Evolutionary conservation across 23 tunicate genomes (phyloP).

Genomic region (Styela clava): DNA sequence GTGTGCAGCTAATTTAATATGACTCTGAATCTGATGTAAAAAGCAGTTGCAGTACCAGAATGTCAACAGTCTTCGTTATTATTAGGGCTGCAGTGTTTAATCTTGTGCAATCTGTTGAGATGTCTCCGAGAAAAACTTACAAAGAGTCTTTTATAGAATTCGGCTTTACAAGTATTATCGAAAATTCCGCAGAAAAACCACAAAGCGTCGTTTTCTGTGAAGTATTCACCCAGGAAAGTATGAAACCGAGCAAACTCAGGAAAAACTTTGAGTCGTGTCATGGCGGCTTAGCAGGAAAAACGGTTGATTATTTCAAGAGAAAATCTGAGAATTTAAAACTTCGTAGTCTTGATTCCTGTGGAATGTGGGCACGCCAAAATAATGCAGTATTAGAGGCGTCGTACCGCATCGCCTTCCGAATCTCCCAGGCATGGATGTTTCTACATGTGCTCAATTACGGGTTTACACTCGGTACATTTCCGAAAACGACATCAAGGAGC

Average conservation of each 20-base stretch:
- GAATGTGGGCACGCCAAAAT: constrained; percentile 29
- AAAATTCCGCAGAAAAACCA: constrained; percentile 22
- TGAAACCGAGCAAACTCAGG: constrained; percentile 46
- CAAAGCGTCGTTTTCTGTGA: constrained; percentile 26
- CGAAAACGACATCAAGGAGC: neutral
- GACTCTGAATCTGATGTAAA: too few species aligned
- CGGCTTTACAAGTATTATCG: constrained; percentile 39
- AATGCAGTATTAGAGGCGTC: constrained; percentile 43
- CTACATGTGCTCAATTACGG: neutral
- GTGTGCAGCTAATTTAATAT: too few species aligned
- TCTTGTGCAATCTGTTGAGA: neutral
- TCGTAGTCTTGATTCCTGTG: constrained; percentile 18
- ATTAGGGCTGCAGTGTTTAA: neutral
- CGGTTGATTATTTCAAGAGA: constrained; percentile 34
- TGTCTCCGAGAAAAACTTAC: constrained; percentile 32
- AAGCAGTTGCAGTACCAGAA: neutral
- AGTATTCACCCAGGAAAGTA: constrained; percentile 32
- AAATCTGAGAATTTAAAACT: constrained; percentile 35
- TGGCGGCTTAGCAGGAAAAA: constrained; percentile 40
- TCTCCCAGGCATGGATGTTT: constrained; percentile 33
- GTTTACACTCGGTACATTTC: neutral
- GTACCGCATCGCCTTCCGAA: constrained; percentile 47
- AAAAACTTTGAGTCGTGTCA: constrained; percentile 27
- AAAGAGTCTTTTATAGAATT: constrained; percentile 40
- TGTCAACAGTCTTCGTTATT: neutral